Evolutionary conservation across 23 tunicate genomes (phyloP).

Genomic region (Ascidia mentula): DNA sequence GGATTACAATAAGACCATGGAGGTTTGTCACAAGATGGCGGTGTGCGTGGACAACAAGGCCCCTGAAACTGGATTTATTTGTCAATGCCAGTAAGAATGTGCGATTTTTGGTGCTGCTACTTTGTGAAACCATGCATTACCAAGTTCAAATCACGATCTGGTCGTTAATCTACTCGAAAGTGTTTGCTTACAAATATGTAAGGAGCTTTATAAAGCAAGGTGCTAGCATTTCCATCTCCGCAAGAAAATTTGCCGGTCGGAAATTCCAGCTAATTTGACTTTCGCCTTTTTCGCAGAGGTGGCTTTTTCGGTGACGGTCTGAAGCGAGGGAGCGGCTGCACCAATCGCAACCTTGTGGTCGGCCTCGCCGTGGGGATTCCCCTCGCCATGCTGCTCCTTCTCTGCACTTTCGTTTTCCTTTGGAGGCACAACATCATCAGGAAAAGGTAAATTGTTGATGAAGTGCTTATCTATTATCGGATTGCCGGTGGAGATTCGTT

Average conservation of each 20-base stretch:
- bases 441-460: conserved; percentile 22
- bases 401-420: background rate
- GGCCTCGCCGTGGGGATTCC: conserved; percentile 31
- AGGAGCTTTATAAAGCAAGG: too few species aligned
- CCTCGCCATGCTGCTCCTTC: background rate
- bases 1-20: background rate
- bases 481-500: too few species aligned
- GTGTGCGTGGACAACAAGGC: conserved; percentile 31
- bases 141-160: background rate
- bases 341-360: conserved; percentile 12
- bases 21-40: conserved; percentile 17
- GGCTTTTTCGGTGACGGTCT: conserved; percentile 49
- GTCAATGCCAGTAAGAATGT: conserved; percentile 62
- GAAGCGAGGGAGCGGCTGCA: conserved; percentile 35
- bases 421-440: conserved; percentile 13
- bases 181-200: too few species aligned
- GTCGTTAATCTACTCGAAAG: too few species aligned
- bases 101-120: too few species aligned
- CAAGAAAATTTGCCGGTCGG: background rate
- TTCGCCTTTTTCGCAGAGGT: background rate
- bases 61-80: conserved; percentile 31
- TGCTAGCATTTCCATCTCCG: too few species aligned
- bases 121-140: background rate
- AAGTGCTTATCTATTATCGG: too few species aligned
- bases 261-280: background rate